Percentiles rank a stretch among this genome's conserved stretches.
Conservation (phyloP, 1,140 invertebrate genomes). For the Chironomus striatipennis region DNA sequence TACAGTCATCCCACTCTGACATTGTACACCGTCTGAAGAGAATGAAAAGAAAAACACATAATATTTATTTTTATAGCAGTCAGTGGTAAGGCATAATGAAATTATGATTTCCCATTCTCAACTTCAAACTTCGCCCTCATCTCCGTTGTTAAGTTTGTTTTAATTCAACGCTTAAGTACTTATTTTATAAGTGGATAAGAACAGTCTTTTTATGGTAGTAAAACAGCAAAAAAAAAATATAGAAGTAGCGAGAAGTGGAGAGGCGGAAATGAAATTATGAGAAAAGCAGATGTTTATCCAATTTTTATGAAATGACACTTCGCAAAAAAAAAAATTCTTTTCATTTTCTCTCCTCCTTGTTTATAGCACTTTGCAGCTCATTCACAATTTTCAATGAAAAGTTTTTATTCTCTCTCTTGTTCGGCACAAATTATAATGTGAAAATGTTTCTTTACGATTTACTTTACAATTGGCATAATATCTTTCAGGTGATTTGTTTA, state of each 20-base stretch:
- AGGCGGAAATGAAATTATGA: slow-evolving; percentile 11
- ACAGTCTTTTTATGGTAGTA: neutral
- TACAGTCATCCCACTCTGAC: neutral
- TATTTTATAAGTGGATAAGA: slow-evolving; percentile 19
- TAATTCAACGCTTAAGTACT: slow-evolving; percentile 17
- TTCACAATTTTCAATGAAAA: too few relatives aligned
- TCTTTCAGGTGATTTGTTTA: too few relatives aligned
- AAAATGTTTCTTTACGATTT: too few relatives aligned
- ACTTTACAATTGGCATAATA: too few relatives aligned
- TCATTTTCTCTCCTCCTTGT: neutral
- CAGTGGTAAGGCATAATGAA: slow-evolving; percentile 17
- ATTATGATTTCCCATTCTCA: slow-evolving; percentile 20
- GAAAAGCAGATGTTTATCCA: slow-evolving; percentile 21
- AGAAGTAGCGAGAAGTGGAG: neutral
- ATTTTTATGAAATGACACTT: slow-evolving; percentile 20
- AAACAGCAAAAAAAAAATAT: too few relatives aligned
- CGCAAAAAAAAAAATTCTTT: neutral
- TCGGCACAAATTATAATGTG: too few relatives aligned
- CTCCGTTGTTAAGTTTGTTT: neutral
- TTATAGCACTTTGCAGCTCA: too few relatives aligned
- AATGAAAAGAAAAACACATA: neutral
- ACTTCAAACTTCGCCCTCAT: neutral
- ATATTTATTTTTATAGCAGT: slow-evolving; percentile 15
- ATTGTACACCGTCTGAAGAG: too few relatives aligned
- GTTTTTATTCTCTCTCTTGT: too few relatives aligned